Percentiles rank a stretch among this genome's conserved stretches.
phyloP scores from a whole-genome alignment of 2,888 invertebrate species.

The Apodemia zela region DNA sequence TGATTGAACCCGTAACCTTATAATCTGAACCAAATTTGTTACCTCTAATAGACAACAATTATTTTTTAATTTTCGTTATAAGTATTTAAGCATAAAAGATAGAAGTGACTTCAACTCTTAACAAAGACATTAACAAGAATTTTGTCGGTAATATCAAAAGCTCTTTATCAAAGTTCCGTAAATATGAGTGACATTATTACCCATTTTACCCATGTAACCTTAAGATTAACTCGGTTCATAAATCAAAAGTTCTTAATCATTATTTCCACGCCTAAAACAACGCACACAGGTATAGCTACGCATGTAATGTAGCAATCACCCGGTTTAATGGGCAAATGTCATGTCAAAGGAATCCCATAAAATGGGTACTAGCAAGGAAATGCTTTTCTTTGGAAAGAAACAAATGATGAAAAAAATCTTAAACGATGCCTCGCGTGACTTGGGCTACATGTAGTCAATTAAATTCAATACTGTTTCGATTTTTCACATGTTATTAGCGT shows the following conservation, averaged over 20 bases:
- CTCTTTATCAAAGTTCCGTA: background rate
- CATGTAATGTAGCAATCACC: slow-evolving; percentile 56
- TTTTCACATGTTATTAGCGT: slow-evolving; percentile 9
- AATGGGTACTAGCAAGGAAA: slow-evolving; percentile 48
- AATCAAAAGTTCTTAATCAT: slow-evolving; percentile 34
- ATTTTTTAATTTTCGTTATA: too few species aligned
- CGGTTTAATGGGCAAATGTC: slow-evolving; percentile 71
- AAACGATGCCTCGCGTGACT: slow-evolving; percentile 71
- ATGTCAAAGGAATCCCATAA: slow-evolving; percentile 72
- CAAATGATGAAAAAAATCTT: slow-evolving; percentile 61
- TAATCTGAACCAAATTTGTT: too few species aligned
- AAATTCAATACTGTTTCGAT: slow-evolving; percentile 38
- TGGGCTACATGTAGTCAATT: slow-evolving; percentile 52
- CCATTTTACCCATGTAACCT: background rate
- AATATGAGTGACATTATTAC: slow-evolving; percentile 6
- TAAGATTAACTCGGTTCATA: slow-evolving; percentile 22
- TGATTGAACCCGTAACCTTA: too few species aligned
- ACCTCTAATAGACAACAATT: too few species aligned
- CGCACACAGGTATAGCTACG: background rate
- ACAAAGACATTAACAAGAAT: too few species aligned
- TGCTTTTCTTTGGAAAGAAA: slow-evolving; percentile 46
- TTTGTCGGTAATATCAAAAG: too few species aligned
- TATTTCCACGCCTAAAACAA: slow-evolving; percentile 34
- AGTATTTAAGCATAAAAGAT: too few species aligned
- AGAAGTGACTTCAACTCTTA: too few species aligned